Percentiles rank a stretch among this genome's conserved stretches.
phyloP scores from a whole-genome alignment of 2,113 vertebrate species.

The Myocastor coypus region DNA sequence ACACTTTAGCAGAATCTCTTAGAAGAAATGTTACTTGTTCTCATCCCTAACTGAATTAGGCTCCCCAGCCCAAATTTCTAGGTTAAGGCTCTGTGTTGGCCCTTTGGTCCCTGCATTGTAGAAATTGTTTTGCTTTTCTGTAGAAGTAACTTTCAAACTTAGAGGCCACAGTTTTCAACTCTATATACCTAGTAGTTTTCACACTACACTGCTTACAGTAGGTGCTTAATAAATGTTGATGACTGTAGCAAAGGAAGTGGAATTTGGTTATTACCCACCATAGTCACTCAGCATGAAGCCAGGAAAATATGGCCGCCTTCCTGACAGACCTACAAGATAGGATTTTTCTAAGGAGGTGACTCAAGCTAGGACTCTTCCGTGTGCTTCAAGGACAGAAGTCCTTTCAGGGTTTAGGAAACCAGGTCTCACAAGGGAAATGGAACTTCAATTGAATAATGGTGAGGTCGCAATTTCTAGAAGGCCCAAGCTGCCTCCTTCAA shows the following conservation, averaged over 20 bases:
- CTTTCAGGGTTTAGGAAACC: neutral
- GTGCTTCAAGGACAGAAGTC: neutral
- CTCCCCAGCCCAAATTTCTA: neutral
- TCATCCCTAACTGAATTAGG: neutral
- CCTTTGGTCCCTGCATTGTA: neutral
- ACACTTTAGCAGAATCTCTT: neutral
- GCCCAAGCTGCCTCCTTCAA: neutral
- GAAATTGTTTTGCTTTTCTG: neutral
- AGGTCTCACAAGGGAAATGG: neutral
- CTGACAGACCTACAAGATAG: neutral
- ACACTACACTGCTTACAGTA: neutral
- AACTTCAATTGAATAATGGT: neutral
- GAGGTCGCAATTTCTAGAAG: neutral
- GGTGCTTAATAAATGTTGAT: neutral
- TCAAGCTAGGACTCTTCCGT: neutral
- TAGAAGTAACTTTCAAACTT: neutral
- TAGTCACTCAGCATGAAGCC: neutral
- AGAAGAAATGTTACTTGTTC: neutral
- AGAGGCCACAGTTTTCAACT: neutral
- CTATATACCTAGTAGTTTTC: neutral
- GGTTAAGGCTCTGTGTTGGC: neutral
- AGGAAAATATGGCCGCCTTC: neutral
- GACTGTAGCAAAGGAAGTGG: neutral
- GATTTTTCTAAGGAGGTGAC: neutral
- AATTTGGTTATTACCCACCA: neutral